Percentiles rank a stretch among this genome's conserved stretches.
Evolutionary conservation across 2,113 vertebrate species (phyloP).

Genomic region (Callipepla squamata): DNA sequence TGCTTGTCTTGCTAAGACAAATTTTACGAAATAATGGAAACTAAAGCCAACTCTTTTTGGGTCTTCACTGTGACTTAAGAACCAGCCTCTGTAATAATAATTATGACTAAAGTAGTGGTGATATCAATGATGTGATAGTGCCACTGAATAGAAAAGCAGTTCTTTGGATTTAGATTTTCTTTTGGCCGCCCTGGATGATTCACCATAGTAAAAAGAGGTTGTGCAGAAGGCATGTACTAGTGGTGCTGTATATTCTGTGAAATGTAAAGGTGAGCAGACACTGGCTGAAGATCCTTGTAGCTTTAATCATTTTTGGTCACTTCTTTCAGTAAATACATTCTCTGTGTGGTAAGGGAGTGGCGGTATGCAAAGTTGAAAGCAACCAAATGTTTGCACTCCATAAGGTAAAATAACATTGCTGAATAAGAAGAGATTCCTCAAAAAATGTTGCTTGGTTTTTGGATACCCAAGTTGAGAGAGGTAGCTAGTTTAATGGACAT

Average conservation of each 20-base stretch:
- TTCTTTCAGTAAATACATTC: background rate
- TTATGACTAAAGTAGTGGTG: background rate
- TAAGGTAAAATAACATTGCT: background rate
- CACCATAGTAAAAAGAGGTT: background rate
- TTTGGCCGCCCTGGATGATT: background rate
- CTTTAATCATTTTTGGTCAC: background rate
- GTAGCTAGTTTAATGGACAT: accelerated
- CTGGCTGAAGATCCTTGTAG: background rate
- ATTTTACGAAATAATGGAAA: background rate
- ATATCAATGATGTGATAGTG: background rate
- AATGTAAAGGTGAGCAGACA: background rate
- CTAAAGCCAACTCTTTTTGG: background rate
- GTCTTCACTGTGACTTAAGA: background rate
- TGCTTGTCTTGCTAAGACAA: background rate
- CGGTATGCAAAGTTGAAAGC: background rate
- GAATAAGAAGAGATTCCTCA: background rate
- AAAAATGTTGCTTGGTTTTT: background rate
- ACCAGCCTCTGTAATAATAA: background rate
- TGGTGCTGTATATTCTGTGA: background rate
- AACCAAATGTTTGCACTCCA: background rate
- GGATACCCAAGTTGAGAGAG: background rate
- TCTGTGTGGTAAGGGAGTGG: background rate
- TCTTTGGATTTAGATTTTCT: background rate
- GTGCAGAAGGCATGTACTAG: background rate
- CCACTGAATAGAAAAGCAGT: background rate